Evolutionary conservation across 2,113 vertebrate species (phyloP), one percentile per base, ranked within the genome.

Genomic region (Cololabis saira): DNA sequence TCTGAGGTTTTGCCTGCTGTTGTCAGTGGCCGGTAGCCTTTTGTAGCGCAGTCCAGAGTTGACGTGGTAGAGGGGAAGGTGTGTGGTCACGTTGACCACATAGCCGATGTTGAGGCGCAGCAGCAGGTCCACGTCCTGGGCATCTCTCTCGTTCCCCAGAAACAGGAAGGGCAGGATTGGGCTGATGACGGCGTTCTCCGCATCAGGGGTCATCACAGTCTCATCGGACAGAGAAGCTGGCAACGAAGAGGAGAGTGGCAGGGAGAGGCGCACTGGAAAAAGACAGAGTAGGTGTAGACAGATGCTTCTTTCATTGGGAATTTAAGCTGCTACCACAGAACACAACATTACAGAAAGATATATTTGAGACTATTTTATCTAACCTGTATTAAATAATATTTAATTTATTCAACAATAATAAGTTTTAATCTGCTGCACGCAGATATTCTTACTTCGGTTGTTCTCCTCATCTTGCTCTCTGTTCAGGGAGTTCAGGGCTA

Each of bases 1-100:
- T 24, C 92, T 92, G 48, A 95, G 93, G 87, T 95, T 95, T 85
- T 95, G 95, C 80, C 93, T 95, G 93, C 92, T 94, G 90, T 93
- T 95, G 78, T 95, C 95, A 0, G 94, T 95, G 63, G 94, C 94
- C 0, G 94, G 95, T 37, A 95, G 87, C 52, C 95, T 75, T 81
- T 95, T 95, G 86, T 95, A 95, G 71, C 87, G 92, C 67, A 92
- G 84, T 13, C 94, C 94, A 0, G 88, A 89, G 58, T 85, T 89
- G 61, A 91, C 80, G 47, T 95, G 95, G 88, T 95, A 95, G 58
- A 95, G 92, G 2, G 95, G 95, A 67, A 95, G 91, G 80, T 95
- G 95, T 3, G 94, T 94, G 52, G 95, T 95, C 79, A 95, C 93
- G 8, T 95, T 95, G 33, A 95, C 91, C 73, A 95, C 93, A 10